These are phyloP conservation scores for Synchiropus splendidus DNA, from an alignment of 2,113 vertebrate species.

Conservation along the genomic window DNA sequence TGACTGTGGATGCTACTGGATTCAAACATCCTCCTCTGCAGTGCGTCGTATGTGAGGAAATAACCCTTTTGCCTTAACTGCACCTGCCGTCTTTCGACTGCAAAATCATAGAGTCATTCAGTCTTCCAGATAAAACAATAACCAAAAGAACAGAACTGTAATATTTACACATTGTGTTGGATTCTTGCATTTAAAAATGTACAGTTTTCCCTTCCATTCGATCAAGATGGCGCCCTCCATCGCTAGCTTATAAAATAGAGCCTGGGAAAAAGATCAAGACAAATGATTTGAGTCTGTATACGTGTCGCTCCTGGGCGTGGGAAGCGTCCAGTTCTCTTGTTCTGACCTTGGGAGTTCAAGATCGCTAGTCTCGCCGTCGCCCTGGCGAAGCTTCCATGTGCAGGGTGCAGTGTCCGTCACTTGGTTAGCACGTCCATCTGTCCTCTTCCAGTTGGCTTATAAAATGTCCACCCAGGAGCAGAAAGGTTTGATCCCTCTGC, in stretches of 20 bases:
- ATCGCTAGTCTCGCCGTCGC: conserved; percentile 5
- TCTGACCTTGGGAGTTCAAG: conserved; percentile 35
- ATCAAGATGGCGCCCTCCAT: conserved; percentile 45
- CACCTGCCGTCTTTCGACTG: conserved; percentile 66
- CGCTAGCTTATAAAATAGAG: conserved; percentile 61
- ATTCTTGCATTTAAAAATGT: conserved; percentile 72
- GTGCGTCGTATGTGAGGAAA: no score
- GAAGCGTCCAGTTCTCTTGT: conserved; percentile 15
- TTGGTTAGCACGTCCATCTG: conserved; percentile 51
- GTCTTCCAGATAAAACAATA: conserved; percentile 29
- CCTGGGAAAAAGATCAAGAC: conserved; percentile 37
- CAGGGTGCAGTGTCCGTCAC: conserved; percentile 19
- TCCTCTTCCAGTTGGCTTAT: conserved; percentile 30
- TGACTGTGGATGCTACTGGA: no score
- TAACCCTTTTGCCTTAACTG: conserved; percentile 27
- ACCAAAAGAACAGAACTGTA: conserved; percentile 49
- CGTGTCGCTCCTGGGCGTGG: conserved; percentile 13
- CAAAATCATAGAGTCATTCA: conserved; percentile 67
- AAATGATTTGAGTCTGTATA: conserved; percentile 12
- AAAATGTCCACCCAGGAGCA: conserved; percentile 21
- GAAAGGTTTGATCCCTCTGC: not conserved
- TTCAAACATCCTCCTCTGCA: no score
- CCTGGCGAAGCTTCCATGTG: conserved; percentile 1
- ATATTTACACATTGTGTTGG: conserved; percentile 74
- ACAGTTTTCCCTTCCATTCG: conserved; percentile 57